phyloP scores from a whole-genome alignment of 2,888 invertebrate species.

The Apodemia mormo region DNA sequence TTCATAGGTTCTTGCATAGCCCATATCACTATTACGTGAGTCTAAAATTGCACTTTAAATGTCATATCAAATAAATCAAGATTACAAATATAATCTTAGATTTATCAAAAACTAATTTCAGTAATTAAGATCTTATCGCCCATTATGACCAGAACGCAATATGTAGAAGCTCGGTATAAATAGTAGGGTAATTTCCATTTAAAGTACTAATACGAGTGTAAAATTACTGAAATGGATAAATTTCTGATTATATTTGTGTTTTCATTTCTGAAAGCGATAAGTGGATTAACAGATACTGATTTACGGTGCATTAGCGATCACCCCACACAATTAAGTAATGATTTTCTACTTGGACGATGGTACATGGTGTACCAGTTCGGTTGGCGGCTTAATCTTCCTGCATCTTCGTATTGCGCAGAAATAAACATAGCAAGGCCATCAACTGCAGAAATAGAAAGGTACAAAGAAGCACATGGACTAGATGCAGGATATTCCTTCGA shows the following conservation, averaged over 20 bases:
- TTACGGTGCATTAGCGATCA: conserved; percentile 18
- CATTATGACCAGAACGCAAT: no score
- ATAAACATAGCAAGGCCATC: conserved; percentile 15
- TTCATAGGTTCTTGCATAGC: no score
- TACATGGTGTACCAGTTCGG: conserved; percentile 26
- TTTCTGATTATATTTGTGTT: neutral
- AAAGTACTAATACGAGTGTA: no score
- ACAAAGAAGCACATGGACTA: conserved; percentile 10
- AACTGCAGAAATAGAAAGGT: conserved; percentile 23
- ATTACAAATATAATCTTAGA: no score
- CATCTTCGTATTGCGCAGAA: neutral
- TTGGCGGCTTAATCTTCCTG: neutral
- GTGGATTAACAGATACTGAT: conserved; percentile 19
- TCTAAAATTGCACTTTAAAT: no score
- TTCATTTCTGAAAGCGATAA: neutral
- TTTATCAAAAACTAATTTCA: no score
- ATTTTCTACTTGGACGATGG: conserved; percentile 28
- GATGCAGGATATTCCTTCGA: conserved; percentile 23
- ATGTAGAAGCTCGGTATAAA: no score
- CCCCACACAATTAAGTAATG: conserved; percentile 19
- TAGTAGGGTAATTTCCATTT: no score
- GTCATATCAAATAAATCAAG: no score
- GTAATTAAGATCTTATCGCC: no score
- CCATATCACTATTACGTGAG: no score
- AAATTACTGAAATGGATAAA: no score